phyloP scores from a whole-genome alignment of 2,797 vertebrate species.

The Notolabrus celidotus region DNA sequence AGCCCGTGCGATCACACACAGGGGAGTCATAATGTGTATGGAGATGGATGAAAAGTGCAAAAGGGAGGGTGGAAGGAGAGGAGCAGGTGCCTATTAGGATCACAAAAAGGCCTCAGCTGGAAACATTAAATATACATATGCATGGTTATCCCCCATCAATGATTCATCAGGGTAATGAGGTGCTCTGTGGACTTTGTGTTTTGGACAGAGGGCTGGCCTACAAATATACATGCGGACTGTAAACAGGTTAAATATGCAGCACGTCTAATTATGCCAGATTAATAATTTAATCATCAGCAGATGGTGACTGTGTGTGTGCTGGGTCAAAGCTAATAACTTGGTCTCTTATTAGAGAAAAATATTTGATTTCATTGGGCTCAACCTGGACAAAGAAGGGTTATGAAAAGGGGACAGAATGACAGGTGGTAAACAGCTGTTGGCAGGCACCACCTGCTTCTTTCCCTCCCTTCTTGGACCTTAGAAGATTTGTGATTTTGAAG shows the following conservation, averaged over 20 bases:
- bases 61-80: slow-evolving; percentile 9
- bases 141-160: slow-evolving; percentile 78
- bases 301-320: slow-evolving; percentile 72
- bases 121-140: slow-evolving; percentile 81
- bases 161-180: slow-evolving; percentile 75
- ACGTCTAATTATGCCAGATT: slow-evolving; percentile 80
- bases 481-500: background rate
- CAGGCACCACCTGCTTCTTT: slow-evolving; percentile 17
- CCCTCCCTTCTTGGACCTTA: background rate
- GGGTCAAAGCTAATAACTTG: slow-evolving; percentile 72
- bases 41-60: slow-evolving; percentile 61
- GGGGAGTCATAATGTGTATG: slow-evolving; percentile 61
- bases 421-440: slow-evolving; percentile 46
- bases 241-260: slow-evolving; percentile 82
- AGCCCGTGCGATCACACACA: slow-evolving; percentile 52
- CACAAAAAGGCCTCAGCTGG: slow-evolving; percentile 76
- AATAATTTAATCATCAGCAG: slow-evolving; percentile 82
- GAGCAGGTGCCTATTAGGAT: slow-evolving; percentile 74
- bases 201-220: slow-evolving; percentile 54
- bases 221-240: slow-evolving; percentile 61
- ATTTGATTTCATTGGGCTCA: slow-evolving; percentile 66
- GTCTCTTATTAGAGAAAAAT: slow-evolving; percentile 39
- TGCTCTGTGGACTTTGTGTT: slow-evolving; percentile 69
- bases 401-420: slow-evolving; percentile 27
- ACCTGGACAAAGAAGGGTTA: slow-evolving; percentile 49